phyloP scores from a whole-genome alignment of 2,113 vertebrate species.

The Litocranius walleri region DNA sequence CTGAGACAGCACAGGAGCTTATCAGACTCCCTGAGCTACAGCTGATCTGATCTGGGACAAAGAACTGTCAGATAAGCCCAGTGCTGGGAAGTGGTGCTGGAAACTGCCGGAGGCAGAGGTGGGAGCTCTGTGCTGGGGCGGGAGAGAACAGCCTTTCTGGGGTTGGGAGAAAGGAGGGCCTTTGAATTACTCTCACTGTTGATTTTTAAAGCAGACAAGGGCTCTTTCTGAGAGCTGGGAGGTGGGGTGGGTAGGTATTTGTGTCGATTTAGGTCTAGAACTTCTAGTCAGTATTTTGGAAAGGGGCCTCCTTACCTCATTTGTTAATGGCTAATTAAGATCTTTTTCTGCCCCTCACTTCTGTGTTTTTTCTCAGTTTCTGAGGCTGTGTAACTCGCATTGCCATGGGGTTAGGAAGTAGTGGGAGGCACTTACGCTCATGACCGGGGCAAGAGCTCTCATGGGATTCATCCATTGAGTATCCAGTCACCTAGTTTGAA shows the following conservation, averaged over 20 bases:
- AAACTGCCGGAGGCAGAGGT: background rate
- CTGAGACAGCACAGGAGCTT: background rate
- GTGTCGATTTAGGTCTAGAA: background rate
- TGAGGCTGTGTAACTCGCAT: background rate
- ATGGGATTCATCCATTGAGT: background rate
- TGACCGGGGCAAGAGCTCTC: background rate
- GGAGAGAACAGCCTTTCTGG: background rate
- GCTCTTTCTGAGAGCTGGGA: background rate
- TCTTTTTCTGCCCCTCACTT: background rate
- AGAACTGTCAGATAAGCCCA: conserved; percentile 7
- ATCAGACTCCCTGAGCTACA: background rate
- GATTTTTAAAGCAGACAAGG: background rate
- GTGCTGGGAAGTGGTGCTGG: background rate
- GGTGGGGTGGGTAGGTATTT: background rate
- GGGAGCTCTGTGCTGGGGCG: background rate
- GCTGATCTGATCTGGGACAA: background rate
- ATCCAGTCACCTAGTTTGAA: background rate
- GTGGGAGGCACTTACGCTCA: background rate
- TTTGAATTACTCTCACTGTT: background rate
- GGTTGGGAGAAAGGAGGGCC: background rate
- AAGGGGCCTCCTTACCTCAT: background rate
- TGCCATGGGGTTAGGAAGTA: background rate
- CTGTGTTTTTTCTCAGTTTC: background rate
- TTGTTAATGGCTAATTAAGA: background rate
- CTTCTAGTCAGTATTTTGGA: background rate